A percentile compares a stretch with the other conserved stretches of the same genome.
These are phyloP conservation scores for Malacosoma neustria DNA, from an alignment of 2,888 invertebrate species.

Conservation along the genomic window DNA sequence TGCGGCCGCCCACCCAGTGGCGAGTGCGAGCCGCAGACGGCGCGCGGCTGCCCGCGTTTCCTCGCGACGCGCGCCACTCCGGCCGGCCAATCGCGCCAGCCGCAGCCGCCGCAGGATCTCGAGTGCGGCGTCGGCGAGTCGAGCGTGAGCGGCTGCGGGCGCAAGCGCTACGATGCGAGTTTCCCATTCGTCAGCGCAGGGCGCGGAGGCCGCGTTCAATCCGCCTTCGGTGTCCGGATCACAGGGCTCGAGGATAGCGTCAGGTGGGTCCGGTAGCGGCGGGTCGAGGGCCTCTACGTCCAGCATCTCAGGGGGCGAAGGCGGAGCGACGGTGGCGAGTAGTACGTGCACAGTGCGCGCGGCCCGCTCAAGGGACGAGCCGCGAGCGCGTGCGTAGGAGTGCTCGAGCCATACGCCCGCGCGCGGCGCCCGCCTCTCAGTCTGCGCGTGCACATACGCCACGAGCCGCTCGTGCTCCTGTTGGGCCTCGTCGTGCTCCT, in stretches of 20 bases:
- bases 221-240: slow-evolving; percentile 5
- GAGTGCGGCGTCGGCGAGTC: slow-evolving; percentile 26
- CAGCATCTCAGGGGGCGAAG: slow-evolving; percentile 12
- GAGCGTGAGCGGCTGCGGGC: slow-evolving; percentile 29
- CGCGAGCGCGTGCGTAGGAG: slow-evolving; percentile 22
- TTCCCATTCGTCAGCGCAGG: slow-evolving; percentile 30
- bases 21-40: slow-evolving; percentile 29
- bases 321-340: slow-evolving; percentile 9
- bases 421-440: slow-evolving; percentile 19
- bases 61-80: slow-evolving; percentile 11
- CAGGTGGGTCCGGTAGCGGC: slow-evolving; percentile 12
- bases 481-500: slow-evolving; percentile 1
- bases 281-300: slow-evolving; percentile 13
- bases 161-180: slow-evolving; percentile 28
- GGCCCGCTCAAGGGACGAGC: slow-evolving; percentile 17
- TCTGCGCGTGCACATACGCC: slow-evolving; percentile 39
- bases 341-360: slow-evolving; percentile 7
- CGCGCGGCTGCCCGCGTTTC: slow-evolving; percentile 19
- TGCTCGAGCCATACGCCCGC: slow-evolving; percentile 18
- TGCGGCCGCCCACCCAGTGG: slow-evolving; percentile 20
- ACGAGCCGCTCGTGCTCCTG: slow-evolving; percentile 44
- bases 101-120: slow-evolving; percentile 27
- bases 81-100: slow-evolving; percentile 26
- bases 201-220: slow-evolving; percentile 11
- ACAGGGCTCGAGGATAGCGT: slow-evolving; percentile 10